These are phyloP conservation scores for Drosophila cyrtoloma DNA, from an alignment of 2,888 invertebrate genomes.

Conservation along the genomic window DNA sequence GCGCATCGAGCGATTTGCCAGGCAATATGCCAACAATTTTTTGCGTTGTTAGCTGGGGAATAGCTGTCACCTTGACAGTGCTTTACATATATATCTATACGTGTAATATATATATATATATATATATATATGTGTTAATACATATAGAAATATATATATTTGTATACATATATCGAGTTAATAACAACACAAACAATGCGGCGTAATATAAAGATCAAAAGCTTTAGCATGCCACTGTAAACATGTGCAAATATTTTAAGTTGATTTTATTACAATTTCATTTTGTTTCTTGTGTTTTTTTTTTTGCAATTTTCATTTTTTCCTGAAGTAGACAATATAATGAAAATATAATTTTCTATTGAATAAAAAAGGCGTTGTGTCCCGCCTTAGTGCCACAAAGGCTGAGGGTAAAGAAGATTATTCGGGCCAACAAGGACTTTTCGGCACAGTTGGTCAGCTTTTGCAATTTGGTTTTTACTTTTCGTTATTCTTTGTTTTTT, in stretches of 20 bases:
- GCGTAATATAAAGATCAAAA: slow-evolving; percentile 74
- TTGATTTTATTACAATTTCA: slow-evolving; percentile 73
- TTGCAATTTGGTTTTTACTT: slow-evolving; percentile 45
- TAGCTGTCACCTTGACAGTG: slow-evolving; percentile 70
- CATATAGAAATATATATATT: not conserved
- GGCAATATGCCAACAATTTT: slow-evolving; percentile 42
- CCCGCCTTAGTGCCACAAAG: slow-evolving; percentile 21
- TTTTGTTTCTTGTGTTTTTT: slow-evolving; percentile 15
- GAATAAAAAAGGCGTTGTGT: slow-evolving; percentile 50
- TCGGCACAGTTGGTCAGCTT: slow-evolving; percentile 60
- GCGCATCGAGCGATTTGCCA: slow-evolving; percentile 46
- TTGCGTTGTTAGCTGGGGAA: slow-evolving; percentile 10
- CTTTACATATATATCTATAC: not conserved
- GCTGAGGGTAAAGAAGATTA: not conserved
- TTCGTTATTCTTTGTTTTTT: slow-evolving; percentile 18
- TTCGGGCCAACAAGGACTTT: slow-evolving; percentile 28
- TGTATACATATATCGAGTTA: slow-evolving; percentile 36
- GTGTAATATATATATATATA: not conserved
- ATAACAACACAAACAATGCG: slow-evolving; percentile 53
- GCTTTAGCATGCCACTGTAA: slow-evolving; percentile 66
- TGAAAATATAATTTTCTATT: slow-evolving; percentile 58
- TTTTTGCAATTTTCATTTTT: slow-evolving; percentile 38
- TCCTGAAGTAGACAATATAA: slow-evolving; percentile 47
- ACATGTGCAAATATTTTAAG: slow-evolving; percentile 77
- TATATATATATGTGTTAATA: no score